Base-by-base conservation (phyloP, 1,140 invertebrate genomes). In the Drosophila malerkotliana region DNA sequence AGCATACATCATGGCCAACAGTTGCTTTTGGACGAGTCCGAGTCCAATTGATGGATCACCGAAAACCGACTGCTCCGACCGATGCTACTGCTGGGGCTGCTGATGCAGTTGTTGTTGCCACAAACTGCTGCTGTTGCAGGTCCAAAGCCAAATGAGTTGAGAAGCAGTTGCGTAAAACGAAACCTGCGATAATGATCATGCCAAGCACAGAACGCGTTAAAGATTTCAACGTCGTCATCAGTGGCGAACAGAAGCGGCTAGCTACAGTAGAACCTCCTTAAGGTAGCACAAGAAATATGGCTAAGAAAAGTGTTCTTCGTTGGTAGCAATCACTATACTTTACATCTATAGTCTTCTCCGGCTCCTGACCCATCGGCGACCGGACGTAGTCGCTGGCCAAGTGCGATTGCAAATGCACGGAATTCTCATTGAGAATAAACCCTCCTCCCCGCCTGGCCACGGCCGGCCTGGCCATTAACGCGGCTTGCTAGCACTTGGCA, bases 391-490 rank as follows among this genome's bases (percentile, higher is more conserved):
- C 60, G 76, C 84, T 49, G 73, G 83, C 78, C 83, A 88, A 87
- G 83, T 88, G 83, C 83, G 83, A 88, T 88, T 83, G 83, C 83
- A 88, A 88, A 88, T 88, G 83, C 83, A 88, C 83, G 83, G 83
- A 88, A 88, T 88, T 88, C 83, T 79, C 83, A 83, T 88, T 88
- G 75, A 75, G 82, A 74, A 37, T 37, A 37, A n/a, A 3, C 78
- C 61, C 51, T 45, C 61, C 49, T 54, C 15, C 39, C 15, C 32
- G 15, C 39, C 32, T 34, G 14, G 12, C 39, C 8, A 12, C 30
- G 59, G 49, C 67, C 79, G 66, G 69, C 71, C 79, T 66, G 75
- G 79, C 82, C 83, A 87, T 87, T 87, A 87, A 88, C 72, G 79
- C 71, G 74, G 64, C 63, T 78, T 49, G 61, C 60, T 53, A 67